These are phyloP conservation scores for Neogobius melanostomus DNA, from an alignment of 2,113 vertebrate species.

Conservation along the genomic window DNA sequence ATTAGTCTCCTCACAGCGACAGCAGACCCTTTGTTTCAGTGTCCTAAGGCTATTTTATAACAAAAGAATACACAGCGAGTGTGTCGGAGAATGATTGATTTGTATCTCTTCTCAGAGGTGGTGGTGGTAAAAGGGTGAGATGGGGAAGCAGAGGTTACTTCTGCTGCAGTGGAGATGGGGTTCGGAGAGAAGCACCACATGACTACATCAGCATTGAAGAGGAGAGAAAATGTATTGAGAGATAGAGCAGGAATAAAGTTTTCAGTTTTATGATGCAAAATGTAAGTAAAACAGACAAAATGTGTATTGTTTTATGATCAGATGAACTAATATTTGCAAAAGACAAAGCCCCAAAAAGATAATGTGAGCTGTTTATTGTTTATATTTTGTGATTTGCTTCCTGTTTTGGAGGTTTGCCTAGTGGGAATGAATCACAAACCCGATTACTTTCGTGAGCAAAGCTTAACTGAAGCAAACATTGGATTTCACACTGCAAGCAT, in stretches of 20 bases:
- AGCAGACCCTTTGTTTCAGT: conserved; percentile 55
- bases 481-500: conserved; percentile 41
- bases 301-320: background rate
- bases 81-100: too few relatives aligned
- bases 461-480: conserved; percentile 44
- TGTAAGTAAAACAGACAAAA: background rate
- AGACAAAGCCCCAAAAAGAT: too few relatives aligned
- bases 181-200: too few relatives aligned
- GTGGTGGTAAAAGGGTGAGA: too few relatives aligned
- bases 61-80: conserved; percentile 14
- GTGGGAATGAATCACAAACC: conserved; percentile 56
- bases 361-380: too few relatives aligned
- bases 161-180: too few relatives aligned
- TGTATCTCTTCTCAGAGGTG: too few relatives aligned
- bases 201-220: too few relatives aligned
- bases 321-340: background rate
- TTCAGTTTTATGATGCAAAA: background rate
- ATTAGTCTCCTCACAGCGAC: conserved; percentile 42
- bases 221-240: too few relatives aligned
- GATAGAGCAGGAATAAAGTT: too few relatives aligned
- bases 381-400: conserved; percentile 41
- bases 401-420: conserved; percentile 49
- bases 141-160: too few relatives aligned
- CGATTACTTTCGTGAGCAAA: conserved; percentile 49
- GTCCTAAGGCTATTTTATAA: conserved; percentile 57